Percentiles rank a stretch among this genome's conserved stretches.
These are phyloP conservation scores for Aphelocoma californica DNA, from an alignment of 2,797 vertebrate species.

Conservation along the genomic window DNA sequence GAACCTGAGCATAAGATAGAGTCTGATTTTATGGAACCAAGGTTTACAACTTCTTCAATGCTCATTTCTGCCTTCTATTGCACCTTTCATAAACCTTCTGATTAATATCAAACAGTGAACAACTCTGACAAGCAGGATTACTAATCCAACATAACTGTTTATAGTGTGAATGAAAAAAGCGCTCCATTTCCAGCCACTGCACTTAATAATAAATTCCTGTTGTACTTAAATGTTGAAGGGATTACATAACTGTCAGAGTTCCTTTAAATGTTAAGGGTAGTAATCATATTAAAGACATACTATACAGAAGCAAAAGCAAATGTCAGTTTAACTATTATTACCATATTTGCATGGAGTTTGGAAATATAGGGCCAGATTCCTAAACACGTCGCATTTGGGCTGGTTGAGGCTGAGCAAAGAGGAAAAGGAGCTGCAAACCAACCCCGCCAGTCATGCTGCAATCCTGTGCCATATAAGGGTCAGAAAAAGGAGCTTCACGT, in stretches of 20 bases:
- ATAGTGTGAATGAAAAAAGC: conserved; percentile 79
- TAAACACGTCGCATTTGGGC: background rate
- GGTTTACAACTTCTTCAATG: conserved; percentile 73
- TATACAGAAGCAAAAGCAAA: conserved; percentile 70
- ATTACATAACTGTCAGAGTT: conserved; percentile 81
- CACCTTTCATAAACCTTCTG: conserved; percentile 82
- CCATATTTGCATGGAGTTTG: conserved; percentile 61
- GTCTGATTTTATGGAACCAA: conserved; percentile 62
- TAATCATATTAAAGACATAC: conserved; percentile 72
- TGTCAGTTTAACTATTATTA: conserved; percentile 68
- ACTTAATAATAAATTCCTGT: conserved; percentile 81
- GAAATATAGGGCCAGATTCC: conserved; percentile 35
- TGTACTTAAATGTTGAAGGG: conserved; percentile 79
- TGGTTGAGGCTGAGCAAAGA: background rate
- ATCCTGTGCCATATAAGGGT: background rate
- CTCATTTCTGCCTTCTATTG: conserved; percentile 70
- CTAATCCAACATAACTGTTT: conserved; percentile 82
- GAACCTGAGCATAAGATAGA: conserved; percentile 31
- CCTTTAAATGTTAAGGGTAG: conserved; percentile 75
- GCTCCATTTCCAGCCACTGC: conserved; percentile 76
- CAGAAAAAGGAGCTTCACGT: background rate
- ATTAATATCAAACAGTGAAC: conserved; percentile 83
- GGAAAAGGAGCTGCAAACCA: background rate
- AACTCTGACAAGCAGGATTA: conserved; percentile 82
- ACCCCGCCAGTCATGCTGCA: accelerated